Evolutionary conservation across 2,888 invertebrate genomes (phyloP).

Genomic region (Anthophora plumipes): DNA sequence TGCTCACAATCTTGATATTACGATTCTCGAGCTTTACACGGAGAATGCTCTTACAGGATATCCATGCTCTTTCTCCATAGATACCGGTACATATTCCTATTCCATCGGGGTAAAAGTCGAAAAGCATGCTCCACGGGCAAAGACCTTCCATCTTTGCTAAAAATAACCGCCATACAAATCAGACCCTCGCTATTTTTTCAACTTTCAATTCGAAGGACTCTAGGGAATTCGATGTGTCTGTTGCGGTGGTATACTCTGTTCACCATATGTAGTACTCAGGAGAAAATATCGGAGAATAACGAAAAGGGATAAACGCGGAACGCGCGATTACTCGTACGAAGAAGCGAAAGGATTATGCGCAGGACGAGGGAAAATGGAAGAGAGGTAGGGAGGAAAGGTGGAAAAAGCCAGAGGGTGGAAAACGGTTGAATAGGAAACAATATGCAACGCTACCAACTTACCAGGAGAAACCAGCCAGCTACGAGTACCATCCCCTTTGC

Average conservation of each 20-base stretch:
- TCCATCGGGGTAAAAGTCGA: background rate
- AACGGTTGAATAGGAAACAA: conserved; percentile 71
- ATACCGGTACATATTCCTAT: background rate
- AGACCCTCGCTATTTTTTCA: too few species aligned
- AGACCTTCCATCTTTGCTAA: too few species aligned
- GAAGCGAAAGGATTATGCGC: too few species aligned
- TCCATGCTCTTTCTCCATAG: background rate
- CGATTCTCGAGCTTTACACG: conserved; percentile 18
- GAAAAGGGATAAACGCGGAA: background rate
- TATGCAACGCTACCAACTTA: conserved; percentile 62
- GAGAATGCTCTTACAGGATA: conserved; percentile 19
- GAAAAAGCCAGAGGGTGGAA: conserved; percentile 63
- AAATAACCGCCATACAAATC: too few species aligned
- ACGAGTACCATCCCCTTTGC: conserved; percentile 40
- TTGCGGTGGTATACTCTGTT: too few species aligned
- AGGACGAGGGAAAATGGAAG: background rate
- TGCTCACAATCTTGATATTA: conserved; percentile 36
- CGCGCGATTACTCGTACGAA: background rate
- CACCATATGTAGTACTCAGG: too few species aligned
- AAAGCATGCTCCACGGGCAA: too few species aligned
- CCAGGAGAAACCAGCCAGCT: conserved; percentile 38
- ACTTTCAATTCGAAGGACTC: too few species aligned
- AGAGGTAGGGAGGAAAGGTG: conserved; percentile 2
- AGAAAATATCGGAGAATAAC: background rate
- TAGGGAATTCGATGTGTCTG: too few species aligned